A percentile compares a stretch with the other conserved stretches of the same genome.
phyloP scores from a whole-genome alignment of 2,888 invertebrate species.

The Lampropteryx suffumata region DNA sequence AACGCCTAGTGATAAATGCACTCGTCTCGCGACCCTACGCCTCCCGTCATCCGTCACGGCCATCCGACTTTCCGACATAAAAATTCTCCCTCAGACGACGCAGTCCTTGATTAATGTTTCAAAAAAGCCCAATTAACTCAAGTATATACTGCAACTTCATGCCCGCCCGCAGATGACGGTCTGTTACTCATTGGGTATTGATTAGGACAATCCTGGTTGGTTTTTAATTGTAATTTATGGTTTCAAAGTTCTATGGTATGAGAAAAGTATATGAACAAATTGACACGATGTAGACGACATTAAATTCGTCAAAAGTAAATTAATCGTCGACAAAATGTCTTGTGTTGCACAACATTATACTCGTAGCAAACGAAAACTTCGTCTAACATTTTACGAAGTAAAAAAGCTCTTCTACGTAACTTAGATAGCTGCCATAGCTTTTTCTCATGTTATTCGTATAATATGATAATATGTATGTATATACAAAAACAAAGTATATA shows the following conservation, averaged over 20 bases:
- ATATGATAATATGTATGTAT: too few relatives aligned
- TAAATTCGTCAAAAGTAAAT: too few relatives aligned
- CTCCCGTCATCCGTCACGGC: conserved; percentile 66
- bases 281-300: too few relatives aligned
- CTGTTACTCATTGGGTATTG: conserved; percentile 33
- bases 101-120: conserved; percentile 78
- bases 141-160: conserved; percentile 62
- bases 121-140: conserved; percentile 75
- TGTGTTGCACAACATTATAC: too few relatives aligned
- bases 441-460: too few relatives aligned
- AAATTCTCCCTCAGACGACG: conserved; percentile 64
- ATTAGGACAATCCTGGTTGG: conserved; percentile 14
- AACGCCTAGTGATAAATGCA: conserved; percentile 61
- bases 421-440: too few relatives aligned
- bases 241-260: conserved; percentile 1
- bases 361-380: too few relatives aligned
- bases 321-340: too few relatives aligned
- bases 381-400: too few relatives aligned
- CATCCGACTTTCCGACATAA: conserved; percentile 63
- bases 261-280: too few relatives aligned
- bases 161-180: conserved; percentile 54
- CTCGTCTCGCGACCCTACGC: conserved; percentile 48
- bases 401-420: too few relatives aligned
- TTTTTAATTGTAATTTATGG: conserved; percentile 23
- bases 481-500: too few relatives aligned